Conservation (phyloP, 2,888 invertebrate species). For the Holacanthella duospinosa region DNA sequence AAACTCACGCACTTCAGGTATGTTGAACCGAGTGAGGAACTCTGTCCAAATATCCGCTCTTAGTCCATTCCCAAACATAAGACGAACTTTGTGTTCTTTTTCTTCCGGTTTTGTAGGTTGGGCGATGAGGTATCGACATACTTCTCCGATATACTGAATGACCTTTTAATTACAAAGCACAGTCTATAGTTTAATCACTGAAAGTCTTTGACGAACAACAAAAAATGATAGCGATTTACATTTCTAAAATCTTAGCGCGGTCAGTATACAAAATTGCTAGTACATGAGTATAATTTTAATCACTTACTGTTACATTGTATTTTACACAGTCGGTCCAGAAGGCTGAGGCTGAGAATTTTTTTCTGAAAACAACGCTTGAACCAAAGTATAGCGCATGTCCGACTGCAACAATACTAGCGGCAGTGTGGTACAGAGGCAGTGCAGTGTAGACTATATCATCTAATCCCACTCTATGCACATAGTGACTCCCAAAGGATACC, state of each 20-base stretch:
- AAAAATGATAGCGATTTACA: too few relatives aligned
- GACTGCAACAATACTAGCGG: conserved; percentile 47
- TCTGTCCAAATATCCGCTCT: too few relatives aligned
- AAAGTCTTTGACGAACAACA: too few relatives aligned
- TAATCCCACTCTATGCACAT: too few relatives aligned
- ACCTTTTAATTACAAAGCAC: too few relatives aligned
- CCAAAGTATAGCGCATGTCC: conserved; percentile 44
- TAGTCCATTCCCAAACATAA: too few relatives aligned
- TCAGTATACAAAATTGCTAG: too few relatives aligned
- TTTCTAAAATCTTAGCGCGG: too few relatives aligned
- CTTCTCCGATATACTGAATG: conserved; percentile 17
- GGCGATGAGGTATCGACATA: conserved; percentile 51
- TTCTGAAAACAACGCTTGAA: conserved; percentile 44
- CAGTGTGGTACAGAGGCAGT: conserved; percentile 51
- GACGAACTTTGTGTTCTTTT: conserved; percentile 57
- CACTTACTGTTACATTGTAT: conserved; percentile 49
- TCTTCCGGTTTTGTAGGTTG: conserved; percentile 60
- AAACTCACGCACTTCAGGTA: conserved; percentile 75
- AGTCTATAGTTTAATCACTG: too few relatives aligned
- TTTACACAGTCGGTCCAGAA: conserved; percentile 50
- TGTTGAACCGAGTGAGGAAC: conserved; percentile 75
- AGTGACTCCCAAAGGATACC: too few relatives aligned
- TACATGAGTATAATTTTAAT: too few relatives aligned
- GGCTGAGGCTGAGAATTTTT: conserved; percentile 49
- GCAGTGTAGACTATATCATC: conserved; percentile 46